Conservation (phyloP, 2,113 vertebrate species). For the Microtus ochrogaster region DNA sequence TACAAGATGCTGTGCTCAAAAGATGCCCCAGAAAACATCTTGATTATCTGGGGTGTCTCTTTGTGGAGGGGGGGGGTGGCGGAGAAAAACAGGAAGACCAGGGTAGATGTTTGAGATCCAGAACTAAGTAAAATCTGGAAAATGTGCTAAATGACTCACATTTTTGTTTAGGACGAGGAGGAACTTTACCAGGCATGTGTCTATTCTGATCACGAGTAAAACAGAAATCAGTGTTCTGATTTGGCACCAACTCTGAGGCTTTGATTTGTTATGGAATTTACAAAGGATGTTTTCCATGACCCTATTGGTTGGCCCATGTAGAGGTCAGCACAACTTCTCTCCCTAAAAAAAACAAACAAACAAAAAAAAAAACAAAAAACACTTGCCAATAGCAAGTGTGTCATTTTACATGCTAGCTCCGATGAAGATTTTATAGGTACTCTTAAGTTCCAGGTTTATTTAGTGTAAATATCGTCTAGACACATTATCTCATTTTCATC, state of each 20-base stretch:
- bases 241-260: neutral
- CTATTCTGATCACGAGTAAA: neutral
- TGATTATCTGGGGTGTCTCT: neutral
- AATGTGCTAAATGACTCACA: neutral
- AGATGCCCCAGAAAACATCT: neutral
- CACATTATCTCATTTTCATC: conserved; percentile 65
- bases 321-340: conserved; percentile 11
- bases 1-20: neutral
- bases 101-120: neutral
- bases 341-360: conserved; percentile 27
- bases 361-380: no score
- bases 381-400: conserved; percentile 25
- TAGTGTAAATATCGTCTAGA: conserved; percentile 81
- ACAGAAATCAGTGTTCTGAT: neutral
- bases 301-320: conserved; percentile 28
- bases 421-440: neutral
- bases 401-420: neutral
- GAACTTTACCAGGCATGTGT: neutral
- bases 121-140: neutral
- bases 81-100: no score
- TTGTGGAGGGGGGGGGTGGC: no score
- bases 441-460: conserved; percentile 45
- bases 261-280: neutral
- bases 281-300: neutral
- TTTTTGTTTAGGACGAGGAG: neutral